Base-by-base conservation (phyloP, 2,888 invertebrate species). In the Geotrupes spiniger region DNA sequence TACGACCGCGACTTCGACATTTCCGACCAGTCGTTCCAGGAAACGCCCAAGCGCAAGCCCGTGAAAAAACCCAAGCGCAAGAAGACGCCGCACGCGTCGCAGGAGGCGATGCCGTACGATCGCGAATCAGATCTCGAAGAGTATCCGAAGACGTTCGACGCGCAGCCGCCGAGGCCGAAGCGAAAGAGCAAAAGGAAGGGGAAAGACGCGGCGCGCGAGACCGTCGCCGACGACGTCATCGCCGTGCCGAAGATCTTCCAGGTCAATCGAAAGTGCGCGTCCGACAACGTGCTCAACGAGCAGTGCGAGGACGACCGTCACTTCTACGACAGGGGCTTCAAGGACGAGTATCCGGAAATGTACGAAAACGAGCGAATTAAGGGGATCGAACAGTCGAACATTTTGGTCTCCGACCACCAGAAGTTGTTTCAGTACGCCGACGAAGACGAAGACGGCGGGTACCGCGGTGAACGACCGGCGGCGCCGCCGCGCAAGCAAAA, bases 341-440 rank as follows among this genome's bases (percentile, higher is more conserved):
- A 51, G 52, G 42, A 52, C 36, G 47, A 46, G 27, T 54, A 52
- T 29, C 46, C 46, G 17, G 14, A 33, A 2, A 60, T 64, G 57
- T 70, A 70, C 47, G 71, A 72, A 56, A 71, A 70, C 52, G 70
- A 73, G 52, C 74, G 75, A 49, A 79, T 80, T 63, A 74, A 77
- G 51, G 74, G 76, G 1, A 76, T 77, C 42, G 77, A 79, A 56
- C 79, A 81, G 57, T 77, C 78, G 1, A 76, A 79, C 21, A 76
- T 75, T 52, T 49, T 59, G 40, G 50, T 69, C n/a, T 63, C 60
- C 1, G 62, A 67, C 38, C 57, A 57, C 36, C 56, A 64, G 26
- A 56, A 61, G 12, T 51, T 52, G 16, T 42, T 44, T 15, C 36
- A 46, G 26, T 45, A 52, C 9, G 54, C 50, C 36, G 60, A 56